Evolutionary conservation across 2,888 invertebrate genomes (phyloP), one percentile per base, ranked within the genome.

Genomic region (Clostera curtula): DNA sequence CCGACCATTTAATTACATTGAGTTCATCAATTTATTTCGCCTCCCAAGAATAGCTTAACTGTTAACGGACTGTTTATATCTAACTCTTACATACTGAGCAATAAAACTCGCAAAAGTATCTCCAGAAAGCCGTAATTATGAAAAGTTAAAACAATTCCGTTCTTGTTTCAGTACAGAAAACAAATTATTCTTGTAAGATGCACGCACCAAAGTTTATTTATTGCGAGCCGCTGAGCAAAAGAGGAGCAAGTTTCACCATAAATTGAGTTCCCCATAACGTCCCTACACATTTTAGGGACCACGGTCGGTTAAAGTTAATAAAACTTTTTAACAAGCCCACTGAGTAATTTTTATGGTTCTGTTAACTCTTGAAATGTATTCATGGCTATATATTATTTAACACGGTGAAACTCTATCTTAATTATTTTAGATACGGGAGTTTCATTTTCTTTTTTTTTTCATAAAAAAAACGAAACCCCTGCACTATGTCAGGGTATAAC

Each of bases 291-390:
- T 11, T 10, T 11, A 11, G 6, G 4, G 15, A 5, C 4, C 4
- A 15, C 6, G 15, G 15, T 15, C 4, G 4, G n/a, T 6, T 5
- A 19, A 5, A 11, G 19, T 19, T 19, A 11, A 19, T 19, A 5
- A 19, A 34, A 40, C 37, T 37, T 43, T 28, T 44, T 36, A 31
- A 44, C 43, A 34, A 36, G 38, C 37, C 25, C 17, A 25, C 39
- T 36, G 36, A 36, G 40, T 44, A 40, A 42, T 47, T 44, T 47
- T 44, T 40, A 39, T 33, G 34, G 25, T 34, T 34, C 40, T 33
- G 34, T 30, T 33, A 34, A 36, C 32, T 36, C 23, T 26, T 16
- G 21, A 26, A 25, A 37, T 31, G 35, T 37, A 34, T 37, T 35
- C 35, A 34, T 40, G 27, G 10, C 11, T 4, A 11, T 19, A 19